A percentile compares a stretch with the other conserved stretches of the same genome.
These are phyloP conservation scores for Vipera ursinii DNA, from an alignment of 2,797 vertebrate species.

Conservation along the genomic window DNA sequence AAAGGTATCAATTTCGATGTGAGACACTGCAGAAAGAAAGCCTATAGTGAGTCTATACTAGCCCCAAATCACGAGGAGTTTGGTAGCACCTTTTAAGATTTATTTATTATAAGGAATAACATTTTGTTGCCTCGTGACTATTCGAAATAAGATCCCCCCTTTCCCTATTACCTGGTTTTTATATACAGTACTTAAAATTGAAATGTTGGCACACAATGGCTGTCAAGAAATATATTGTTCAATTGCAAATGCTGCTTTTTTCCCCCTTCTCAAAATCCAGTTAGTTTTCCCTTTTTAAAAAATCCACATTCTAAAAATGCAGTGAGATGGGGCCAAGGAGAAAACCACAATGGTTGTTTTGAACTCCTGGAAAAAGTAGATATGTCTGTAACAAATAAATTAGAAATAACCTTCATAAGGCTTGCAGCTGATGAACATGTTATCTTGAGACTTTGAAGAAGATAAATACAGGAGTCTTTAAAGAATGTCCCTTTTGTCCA, in stretches of 20 bases:
- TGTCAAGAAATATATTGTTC: not conserved
- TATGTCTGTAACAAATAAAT: not conserved
- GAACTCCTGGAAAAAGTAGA: not conserved
- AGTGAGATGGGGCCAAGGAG: not conserved
- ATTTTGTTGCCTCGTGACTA: not conserved
- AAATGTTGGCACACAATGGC: not conserved
- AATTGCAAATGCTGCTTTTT: not conserved
- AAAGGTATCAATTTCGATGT: not conserved
- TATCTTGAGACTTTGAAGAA: not conserved
- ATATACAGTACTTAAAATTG: not conserved
- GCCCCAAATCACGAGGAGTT: not conserved
- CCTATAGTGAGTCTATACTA: not conserved
- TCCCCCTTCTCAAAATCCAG: not conserved
- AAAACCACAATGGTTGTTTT: not conserved
- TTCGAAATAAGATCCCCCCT: not conserved
- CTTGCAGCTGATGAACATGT: not conserved
- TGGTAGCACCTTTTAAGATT: not conserved
- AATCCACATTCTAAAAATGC: not conserved
- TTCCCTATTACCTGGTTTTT: not conserved
- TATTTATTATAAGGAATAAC: not conserved
- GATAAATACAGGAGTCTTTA: not conserved
- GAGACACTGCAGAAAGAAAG: not conserved
- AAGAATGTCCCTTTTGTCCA: not conserved
- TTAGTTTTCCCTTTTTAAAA: not conserved
- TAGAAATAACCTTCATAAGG: not conserved